Evolutionary conservation across 1,140 invertebrate genomes (phyloP).

Genomic region (Neocloeon triangulifer): DNA sequence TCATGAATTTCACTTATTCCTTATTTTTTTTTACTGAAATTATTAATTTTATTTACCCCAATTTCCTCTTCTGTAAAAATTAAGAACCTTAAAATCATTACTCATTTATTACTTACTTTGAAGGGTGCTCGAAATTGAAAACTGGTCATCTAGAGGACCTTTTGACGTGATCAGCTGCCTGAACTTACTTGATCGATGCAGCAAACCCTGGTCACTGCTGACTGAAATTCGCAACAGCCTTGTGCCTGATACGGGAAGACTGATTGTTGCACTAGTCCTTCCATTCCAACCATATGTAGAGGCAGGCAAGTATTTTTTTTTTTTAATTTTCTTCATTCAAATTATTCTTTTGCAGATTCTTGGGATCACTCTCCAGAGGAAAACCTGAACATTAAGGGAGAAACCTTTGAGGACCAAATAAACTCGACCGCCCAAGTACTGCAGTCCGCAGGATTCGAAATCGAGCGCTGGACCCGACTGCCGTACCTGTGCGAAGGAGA

Average conservation of each 20-base stretch:
- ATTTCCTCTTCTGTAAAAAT: too few species aligned
- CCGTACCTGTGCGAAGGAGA: constrained; percentile 91
- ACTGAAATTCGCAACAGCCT: constrained; percentile 36
- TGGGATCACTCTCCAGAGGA: constrained; percentile 48
- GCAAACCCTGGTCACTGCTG: constrained; percentile 49
- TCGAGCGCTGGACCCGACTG: constrained; percentile 55
- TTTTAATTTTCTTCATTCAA: too few species aligned
- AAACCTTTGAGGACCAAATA: constrained; percentile 57
- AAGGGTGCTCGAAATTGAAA: constrained; percentile 51
- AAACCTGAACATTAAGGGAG: constrained; percentile 37
- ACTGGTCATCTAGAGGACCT: constrained; percentile 33
- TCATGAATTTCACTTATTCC: too few species aligned
- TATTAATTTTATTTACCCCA: too few species aligned
- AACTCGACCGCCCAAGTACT: constrained; percentile 35
- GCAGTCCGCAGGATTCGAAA: constrained; percentile 40
- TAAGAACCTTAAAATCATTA: too few species aligned
- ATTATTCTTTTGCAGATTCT: constrained; percentile 21
- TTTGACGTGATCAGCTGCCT: constrained; percentile 70
- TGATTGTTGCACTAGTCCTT: constrained; percentile 64
- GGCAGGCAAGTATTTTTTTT: constrained; percentile 36
- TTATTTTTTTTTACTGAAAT: too few species aligned
- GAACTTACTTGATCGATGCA: constrained; percentile 78
- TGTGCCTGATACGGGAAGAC: constrained; percentile 32
- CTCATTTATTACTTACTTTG: too few species aligned
- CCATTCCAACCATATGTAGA: constrained; percentile 83